Conservation (phyloP, 2,113 vertebrate genomes). For the Argyrosomus japonicus region DNA sequence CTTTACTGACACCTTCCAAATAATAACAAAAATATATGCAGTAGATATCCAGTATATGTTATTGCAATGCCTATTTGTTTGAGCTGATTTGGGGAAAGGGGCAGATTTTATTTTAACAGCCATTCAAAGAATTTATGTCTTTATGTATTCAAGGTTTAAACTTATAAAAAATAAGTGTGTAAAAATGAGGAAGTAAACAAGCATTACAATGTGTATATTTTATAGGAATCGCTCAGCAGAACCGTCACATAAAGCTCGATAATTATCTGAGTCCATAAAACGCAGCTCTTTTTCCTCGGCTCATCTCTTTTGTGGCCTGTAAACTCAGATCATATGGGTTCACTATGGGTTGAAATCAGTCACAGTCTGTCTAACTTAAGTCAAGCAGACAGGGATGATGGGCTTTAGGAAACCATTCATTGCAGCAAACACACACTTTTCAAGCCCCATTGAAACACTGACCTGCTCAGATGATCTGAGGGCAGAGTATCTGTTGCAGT, state of each 20-base stretch:
- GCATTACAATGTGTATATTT: not conserved
- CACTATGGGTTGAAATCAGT: slow-evolving; percentile 67
- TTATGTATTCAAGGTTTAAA: not conserved
- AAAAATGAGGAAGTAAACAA: not conserved
- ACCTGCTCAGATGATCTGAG: slow-evolving; percentile 53
- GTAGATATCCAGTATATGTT: not conserved
- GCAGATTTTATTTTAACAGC: not conserved
- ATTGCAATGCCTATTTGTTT: not conserved
- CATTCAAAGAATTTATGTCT: not conserved
- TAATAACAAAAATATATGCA: not conserved
- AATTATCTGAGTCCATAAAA: slow-evolving; percentile 43
- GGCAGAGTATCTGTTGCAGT: slow-evolving; percentile 34
- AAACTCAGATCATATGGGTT: slow-evolving; percentile 58
- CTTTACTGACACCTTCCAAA: slow-evolving; percentile 7
- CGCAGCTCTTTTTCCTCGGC: slow-evolving; percentile 10
- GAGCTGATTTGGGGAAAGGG: not conserved
- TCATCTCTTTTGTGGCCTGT: slow-evolving; percentile 49
- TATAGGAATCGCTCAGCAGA: not conserved
- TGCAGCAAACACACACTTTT: slow-evolving; percentile 58
- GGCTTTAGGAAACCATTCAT: slow-evolving; percentile 71
- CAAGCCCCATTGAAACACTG: slow-evolving; percentile 57
- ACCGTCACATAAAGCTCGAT: not conserved
- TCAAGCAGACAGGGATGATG: slow-evolving; percentile 65
- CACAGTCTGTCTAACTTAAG: slow-evolving; percentile 66
- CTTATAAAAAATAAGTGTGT: not conserved